These are phyloP conservation scores for Sebastiscus tertius DNA, from an alignment of 2,797 vertebrate genomes.

Conservation along the genomic window DNA sequence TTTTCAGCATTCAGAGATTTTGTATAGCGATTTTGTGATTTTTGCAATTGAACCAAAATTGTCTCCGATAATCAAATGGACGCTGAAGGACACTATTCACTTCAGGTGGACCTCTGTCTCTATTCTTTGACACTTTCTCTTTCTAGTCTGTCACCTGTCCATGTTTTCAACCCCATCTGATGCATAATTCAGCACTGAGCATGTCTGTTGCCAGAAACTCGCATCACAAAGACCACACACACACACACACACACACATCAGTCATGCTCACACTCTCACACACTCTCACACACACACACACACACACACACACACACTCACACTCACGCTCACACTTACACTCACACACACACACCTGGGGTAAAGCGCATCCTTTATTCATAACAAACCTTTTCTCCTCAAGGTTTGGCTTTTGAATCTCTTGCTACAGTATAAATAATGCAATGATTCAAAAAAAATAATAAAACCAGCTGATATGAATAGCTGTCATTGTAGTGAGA, in stretches of 20 bases:
- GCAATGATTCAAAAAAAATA: slow-evolving; percentile 43
- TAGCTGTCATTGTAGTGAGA: slow-evolving; percentile 39
- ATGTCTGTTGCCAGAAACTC: slow-evolving; percentile 32
- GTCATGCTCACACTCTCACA: background rate
- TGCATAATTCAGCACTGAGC: slow-evolving; percentile 68
- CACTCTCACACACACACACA: slow-evolving; percentile 22
- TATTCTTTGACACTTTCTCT: slow-evolving; percentile 24
- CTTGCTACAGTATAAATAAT: slow-evolving; percentile 67
- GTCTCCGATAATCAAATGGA: background rate
- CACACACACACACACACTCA: background rate
- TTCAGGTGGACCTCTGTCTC: background rate
- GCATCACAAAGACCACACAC: slow-evolving; percentile 19
- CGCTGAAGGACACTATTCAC: background rate
- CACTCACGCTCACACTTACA: background rate
- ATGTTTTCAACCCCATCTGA: slow-evolving; percentile 37
- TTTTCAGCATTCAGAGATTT: background rate
- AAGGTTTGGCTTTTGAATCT: slow-evolving; percentile 62
- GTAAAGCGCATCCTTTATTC: slow-evolving; percentile 70
- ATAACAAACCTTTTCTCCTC: slow-evolving; percentile 64
- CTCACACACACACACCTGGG: slow-evolving; percentile 32
- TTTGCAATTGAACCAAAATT: background rate
- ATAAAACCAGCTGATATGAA: slow-evolving; percentile 42
- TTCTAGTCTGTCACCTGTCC: slow-evolving; percentile 43
- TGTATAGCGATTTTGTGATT: background rate
- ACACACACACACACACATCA: background rate